Percentiles rank a stretch among this genome's conserved stretches.
Evolutionary conservation across 2,797 vertebrate genomes (phyloP).

Genomic region (Spheniscus humboldti): DNA sequence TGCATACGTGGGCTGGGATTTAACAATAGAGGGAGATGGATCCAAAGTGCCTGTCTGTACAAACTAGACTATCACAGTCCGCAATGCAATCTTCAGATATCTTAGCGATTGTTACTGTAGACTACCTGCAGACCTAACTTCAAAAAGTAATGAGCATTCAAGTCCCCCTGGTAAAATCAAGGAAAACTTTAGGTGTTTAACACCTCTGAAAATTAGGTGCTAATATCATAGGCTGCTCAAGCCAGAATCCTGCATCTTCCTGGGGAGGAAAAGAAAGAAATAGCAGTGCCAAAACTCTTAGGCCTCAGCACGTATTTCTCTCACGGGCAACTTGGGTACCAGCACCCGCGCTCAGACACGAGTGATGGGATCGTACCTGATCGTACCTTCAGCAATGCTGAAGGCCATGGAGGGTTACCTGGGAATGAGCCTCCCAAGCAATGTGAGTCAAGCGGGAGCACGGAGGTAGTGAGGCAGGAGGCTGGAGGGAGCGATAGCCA

Average conservation of each 20-base stretch:
- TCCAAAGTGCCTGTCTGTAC: not conserved
- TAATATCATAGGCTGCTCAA: not conserved
- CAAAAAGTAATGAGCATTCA: not conserved
- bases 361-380: not conserved
- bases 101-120: not conserved
- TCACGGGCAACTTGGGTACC: not conserved
- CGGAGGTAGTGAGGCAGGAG: not conserved
- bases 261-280: not conserved
- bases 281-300: not conserved
- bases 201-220: not conserved
- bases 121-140: not conserved
- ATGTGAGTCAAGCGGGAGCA: accelerated
- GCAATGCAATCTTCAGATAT: not conserved
- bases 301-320: not conserved
- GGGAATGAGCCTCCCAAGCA: not conserved
- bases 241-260: not conserved
- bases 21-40: not conserved
- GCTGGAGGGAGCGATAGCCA: not conserved
- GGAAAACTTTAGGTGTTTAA: not conserved
- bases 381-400: not conserved
- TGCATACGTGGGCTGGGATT: not conserved
- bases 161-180: not conserved
- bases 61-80: not conserved
- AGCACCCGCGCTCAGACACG: accelerated
- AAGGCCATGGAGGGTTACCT: accelerated